A percentile compares a stretch with the other conserved stretches of the same genome.
Conservation (phyloP, 2,113 vertebrate species). For the Lanius ludovicianus region DNA sequence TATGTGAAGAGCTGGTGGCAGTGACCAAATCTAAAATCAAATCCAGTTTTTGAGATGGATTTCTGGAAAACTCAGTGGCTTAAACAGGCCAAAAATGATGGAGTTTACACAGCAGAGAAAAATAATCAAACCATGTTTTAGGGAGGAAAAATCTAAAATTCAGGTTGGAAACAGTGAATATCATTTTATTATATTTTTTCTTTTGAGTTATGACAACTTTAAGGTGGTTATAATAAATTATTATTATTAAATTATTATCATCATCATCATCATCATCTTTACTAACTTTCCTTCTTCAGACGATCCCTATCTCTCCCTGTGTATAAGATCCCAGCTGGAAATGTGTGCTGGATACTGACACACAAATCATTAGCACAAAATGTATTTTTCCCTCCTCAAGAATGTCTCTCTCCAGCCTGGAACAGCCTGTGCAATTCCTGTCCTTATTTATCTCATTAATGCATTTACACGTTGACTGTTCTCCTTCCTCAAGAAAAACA, state of each 20-base stretch:
- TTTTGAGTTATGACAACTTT: background rate
- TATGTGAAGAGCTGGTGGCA: background rate
- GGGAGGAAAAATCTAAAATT: background rate
- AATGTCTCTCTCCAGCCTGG: background rate
- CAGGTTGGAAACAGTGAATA: background rate
- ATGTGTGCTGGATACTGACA: background rate
- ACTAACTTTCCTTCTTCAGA: background rate
- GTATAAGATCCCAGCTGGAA: background rate
- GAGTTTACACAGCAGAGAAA: background rate
- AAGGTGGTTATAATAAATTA: background rate
- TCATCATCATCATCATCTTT: background rate
- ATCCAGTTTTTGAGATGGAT: background rate
- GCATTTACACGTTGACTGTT: background rate
- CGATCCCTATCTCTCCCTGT: background rate
- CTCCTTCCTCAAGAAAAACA: background rate
- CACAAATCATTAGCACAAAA: background rate
- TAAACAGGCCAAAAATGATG: background rate
- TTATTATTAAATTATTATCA: too few species aligned
- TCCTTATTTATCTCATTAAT: slow-evolving; percentile 28
- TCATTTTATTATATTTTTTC: background rate
- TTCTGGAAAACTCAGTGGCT: background rate
- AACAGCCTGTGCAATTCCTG: slow-evolving; percentile 19
- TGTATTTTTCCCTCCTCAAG: background rate
- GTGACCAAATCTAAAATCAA: background rate
- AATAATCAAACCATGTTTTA: background rate